phyloP scores from a whole-genome alignment of 2,113 vertebrate species.

The Microtus montanus region DNA sequence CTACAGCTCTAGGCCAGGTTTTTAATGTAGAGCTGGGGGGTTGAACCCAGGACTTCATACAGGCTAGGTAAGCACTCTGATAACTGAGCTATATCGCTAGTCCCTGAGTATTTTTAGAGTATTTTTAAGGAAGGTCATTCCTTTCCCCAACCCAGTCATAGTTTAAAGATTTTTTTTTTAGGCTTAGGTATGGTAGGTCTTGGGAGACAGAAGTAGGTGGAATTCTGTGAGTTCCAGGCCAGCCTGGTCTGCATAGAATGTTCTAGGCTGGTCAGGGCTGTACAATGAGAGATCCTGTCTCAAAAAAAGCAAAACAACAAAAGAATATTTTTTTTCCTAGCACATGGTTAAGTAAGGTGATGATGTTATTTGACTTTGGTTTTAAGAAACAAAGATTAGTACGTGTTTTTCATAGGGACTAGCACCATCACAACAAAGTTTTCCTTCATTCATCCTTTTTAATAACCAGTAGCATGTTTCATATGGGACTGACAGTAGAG shows the following conservation, averaged over 20 bases:
- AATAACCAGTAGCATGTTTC: constrained; percentile 4
- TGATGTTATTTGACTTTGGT: constrained; percentile 53
- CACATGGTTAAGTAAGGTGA: neutral
- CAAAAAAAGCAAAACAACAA: neutral
- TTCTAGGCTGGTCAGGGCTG: neutral
- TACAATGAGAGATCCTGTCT: neutral
- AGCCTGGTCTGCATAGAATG: neutral
- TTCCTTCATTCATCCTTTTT: constrained; percentile 48
- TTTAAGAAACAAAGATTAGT: constrained; percentile 56
- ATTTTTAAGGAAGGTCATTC: neutral
- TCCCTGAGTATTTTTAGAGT: neutral
- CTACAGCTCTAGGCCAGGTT: neutral
- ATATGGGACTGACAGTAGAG: neutral
- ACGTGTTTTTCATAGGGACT: constrained; percentile 33
- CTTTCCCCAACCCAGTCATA: neutral
- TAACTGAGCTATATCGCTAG: neutral
- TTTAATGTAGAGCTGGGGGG: neutral
- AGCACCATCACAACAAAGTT: neutral
- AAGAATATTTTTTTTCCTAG: neutral
- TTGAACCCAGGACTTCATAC: neutral
- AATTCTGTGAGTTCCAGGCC: neutral
- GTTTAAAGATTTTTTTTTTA: constrained; percentile 47
- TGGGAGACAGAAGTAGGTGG: neutral
- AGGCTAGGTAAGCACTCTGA: neutral
- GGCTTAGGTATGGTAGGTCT: neutral